A percentile compares a stretch with the other conserved stretches of the same genome.
phyloP scores from a whole-genome alignment of 2,797 vertebrate species.

The Pelobates cultripes region DNA sequence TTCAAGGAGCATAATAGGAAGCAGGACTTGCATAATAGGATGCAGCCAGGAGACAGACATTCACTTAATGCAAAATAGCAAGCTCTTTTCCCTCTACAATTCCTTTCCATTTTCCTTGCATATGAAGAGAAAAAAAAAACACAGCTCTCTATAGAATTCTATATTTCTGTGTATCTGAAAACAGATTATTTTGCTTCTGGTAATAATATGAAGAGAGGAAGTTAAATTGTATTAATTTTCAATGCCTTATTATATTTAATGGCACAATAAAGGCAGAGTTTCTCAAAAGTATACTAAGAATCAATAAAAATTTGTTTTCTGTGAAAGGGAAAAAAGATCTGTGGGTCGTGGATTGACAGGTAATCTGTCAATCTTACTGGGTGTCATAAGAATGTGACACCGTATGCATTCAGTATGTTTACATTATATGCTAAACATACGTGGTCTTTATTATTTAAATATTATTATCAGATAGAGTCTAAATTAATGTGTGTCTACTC shows the following conservation, averaged over 20 bases:
- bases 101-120: slow-evolving; percentile 78
- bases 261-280: not conserved
- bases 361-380: not conserved
- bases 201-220: slow-evolving; percentile 11
- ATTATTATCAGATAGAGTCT: no score
- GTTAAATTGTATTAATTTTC: slow-evolving; percentile 13
- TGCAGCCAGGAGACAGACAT: slow-evolving; percentile 91
- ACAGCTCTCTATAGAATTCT: slow-evolving; percentile 62
- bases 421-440: no score
- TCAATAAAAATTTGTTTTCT: not conserved
- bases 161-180: slow-evolving; percentile 70
- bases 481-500: no score
- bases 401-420: no score
- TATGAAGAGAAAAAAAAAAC: slow-evolving; percentile 78
- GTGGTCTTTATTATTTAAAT: no score
- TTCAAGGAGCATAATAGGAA: slow-evolving; percentile 85
- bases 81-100: slow-evolving; percentile 62
- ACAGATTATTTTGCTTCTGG: slow-evolving; percentile 75
- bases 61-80: slow-evolving; percentile 81
- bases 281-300: not conserved
- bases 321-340: not conserved
- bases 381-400: not conserved
- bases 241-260: not conserved
- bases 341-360: not conserved
- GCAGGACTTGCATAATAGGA: slow-evolving; percentile 89